phyloP scores from a whole-genome alignment of 35 echinoderm and acorn worm genomes.

The Strongylocentrotus purpuratus region DNA sequence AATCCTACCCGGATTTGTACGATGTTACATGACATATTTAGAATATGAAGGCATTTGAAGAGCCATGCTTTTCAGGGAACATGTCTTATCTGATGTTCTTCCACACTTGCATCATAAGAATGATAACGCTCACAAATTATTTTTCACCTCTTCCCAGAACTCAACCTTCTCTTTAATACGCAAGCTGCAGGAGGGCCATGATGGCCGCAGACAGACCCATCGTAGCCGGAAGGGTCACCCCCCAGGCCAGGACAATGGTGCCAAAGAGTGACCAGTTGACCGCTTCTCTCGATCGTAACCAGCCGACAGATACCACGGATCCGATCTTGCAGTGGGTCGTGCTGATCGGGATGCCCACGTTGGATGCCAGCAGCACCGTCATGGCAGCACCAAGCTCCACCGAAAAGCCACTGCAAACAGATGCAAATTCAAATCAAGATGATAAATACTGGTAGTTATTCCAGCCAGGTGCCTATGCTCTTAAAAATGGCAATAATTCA shows the following conservation, averaged over 20 bases:
- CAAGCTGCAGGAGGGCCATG: conserved; percentile 59
- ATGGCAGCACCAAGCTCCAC: conserved; percentile 76
- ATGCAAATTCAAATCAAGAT: conserved; percentile 25
- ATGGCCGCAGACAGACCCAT: conserved; percentile 49
- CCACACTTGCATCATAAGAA: too few relatives aligned
- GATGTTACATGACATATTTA: too few relatives aligned
- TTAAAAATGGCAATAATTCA: too few relatives aligned
- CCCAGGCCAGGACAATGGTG: conserved; percentile 63
- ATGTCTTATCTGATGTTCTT: background rate
- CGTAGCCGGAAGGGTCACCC: conserved; percentile 65
- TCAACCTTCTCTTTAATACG: too few relatives aligned
- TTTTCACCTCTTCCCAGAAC: too few relatives aligned
- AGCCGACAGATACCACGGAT: conserved; percentile 65
- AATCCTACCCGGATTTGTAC: too few relatives aligned
- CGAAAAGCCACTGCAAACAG: conserved; percentile 69
- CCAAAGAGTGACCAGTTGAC: conserved; percentile 65
- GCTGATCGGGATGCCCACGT: conserved; percentile 75
- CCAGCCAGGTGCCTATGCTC: background rate
- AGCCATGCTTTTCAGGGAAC: background rate
- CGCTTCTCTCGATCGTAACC: background rate
- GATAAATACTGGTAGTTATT: background rate
- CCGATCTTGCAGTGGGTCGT: conserved; percentile 85
- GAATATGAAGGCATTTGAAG: too few relatives aligned
- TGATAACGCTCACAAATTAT: too few relatives aligned
- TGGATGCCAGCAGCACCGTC: conserved; percentile 68